phyloP scores from a whole-genome alignment of 2,888 invertebrate species.

The Calameuta filiformis region DNA sequence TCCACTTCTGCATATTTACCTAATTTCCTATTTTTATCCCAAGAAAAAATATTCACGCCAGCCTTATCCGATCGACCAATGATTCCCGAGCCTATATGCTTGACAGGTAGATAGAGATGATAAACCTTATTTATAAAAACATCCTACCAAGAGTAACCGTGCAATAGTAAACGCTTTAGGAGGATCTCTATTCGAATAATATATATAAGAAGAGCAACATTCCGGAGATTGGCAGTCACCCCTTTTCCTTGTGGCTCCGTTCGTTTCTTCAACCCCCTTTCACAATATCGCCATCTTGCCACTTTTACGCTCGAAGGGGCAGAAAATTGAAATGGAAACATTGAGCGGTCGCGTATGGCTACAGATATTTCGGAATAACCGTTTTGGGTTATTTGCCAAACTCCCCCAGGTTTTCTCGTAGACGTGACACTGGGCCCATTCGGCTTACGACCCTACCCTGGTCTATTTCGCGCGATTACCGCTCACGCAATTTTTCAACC shows the following conservation, averaged over 20 bases:
- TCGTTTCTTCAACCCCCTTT: constrained; percentile 29
- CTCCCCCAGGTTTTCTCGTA: background rate
- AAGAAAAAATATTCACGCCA: background rate
- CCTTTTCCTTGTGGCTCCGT: background rate
- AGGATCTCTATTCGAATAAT: background rate
- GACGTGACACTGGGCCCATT: constrained; percentile 12
- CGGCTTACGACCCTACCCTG: constrained; percentile 7
- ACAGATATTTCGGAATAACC: constrained; percentile 57
- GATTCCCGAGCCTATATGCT: background rate
- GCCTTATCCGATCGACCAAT: background rate
- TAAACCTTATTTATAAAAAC: background rate
- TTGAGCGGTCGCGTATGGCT: constrained; percentile 52
- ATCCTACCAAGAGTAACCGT: background rate
- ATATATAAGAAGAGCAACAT: background rate
- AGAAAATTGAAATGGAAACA: constrained; percentile 62
- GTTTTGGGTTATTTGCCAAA: constrained; percentile 49
- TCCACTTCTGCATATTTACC: background rate
- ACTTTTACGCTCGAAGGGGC: constrained; percentile 60
- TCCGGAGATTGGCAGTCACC: constrained; percentile 1
- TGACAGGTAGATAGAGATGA: background rate
- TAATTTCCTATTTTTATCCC: background rate
- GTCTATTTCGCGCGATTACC: constrained; percentile 15
- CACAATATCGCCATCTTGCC: constrained; percentile 49
- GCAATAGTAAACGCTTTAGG: background rate
- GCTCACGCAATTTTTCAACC: constrained; percentile 1